Evolutionary conservation across 2,113 vertebrate genomes (phyloP).

Genomic region (Phodopus roborovskii): DNA sequence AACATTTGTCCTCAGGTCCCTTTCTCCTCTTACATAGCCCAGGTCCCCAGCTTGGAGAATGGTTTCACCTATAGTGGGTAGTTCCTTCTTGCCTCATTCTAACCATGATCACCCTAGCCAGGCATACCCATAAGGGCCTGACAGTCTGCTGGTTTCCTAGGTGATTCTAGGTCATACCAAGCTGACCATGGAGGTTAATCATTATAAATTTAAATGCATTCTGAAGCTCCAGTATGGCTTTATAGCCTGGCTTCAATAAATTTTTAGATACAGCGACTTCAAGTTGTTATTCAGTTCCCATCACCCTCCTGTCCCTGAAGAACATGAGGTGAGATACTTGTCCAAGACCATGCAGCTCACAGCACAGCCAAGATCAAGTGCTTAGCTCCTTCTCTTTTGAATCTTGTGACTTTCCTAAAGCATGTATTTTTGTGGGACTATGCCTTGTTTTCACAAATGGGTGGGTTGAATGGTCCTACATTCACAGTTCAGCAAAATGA

Average conservation of each 20-base stretch:
- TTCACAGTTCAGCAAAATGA: not conserved
- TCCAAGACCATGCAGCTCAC: not conserved
- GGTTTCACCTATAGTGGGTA: not conserved
- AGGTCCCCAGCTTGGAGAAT: not conserved
- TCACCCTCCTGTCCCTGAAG: slow-evolving; percentile 11
- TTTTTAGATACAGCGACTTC: not conserved
- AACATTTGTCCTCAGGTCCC: too few relatives aligned
- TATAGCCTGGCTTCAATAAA: not conserved
- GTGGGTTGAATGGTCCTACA: not conserved
- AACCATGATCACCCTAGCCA: not conserved
- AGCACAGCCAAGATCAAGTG: not conserved
- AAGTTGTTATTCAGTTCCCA: not conserved
- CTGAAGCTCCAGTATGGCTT: not conserved
- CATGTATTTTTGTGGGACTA: not conserved
- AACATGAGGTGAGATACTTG: not conserved
- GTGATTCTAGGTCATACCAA: not conserved
- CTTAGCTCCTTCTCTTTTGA: not conserved
- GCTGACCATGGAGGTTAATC: not conserved
- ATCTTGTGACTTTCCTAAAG: not conserved
- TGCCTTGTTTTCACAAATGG: not conserved
- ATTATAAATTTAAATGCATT: not conserved
- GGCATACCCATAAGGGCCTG: not conserved
- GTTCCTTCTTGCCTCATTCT: not conserved
- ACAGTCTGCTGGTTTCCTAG: too few relatives aligned
- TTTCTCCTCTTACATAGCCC: not conserved